Conservation (phyloP, 2,113 vertebrate species). For the Orcinus orca region DNA sequence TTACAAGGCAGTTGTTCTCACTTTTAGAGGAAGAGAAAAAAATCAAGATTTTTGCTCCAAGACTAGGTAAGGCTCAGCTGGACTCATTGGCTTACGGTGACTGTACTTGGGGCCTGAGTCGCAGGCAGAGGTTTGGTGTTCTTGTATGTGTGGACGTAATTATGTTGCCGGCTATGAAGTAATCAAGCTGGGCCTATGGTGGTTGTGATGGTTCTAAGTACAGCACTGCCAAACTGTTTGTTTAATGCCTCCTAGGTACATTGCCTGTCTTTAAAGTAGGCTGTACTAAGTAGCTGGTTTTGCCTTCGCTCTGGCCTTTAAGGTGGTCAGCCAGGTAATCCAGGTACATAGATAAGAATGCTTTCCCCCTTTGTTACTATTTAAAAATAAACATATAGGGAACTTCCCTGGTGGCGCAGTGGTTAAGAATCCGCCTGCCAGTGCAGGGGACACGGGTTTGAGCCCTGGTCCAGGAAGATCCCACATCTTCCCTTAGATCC, state of each 20-base stretch:
- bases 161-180: neutral
- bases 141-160: accelerated
- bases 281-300: neutral
- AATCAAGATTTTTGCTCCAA: neutral
- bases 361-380: neutral
- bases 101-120: neutral
- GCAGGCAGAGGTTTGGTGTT: neutral
- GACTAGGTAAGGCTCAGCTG: neutral
- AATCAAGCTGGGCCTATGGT: neutral
- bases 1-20: neutral
- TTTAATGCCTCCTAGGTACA: neutral
- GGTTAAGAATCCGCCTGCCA: neutral
- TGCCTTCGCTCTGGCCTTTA: neutral
- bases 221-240: neutral
- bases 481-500: too few relatives aligned
- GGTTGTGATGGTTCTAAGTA: neutral
- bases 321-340: neutral
- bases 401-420: too few relatives aligned
- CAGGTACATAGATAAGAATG: neutral
- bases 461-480: neutral
- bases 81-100: neutral
- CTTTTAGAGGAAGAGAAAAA: neutral
- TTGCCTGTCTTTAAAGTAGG: neutral
- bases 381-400: neutral
- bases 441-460: neutral